A percentile compares a stretch with the other conserved stretches of the same genome.
Evolutionary conservation across 2,888 invertebrate species (phyloP).

Genomic region (Eurytoma californica): DNA sequence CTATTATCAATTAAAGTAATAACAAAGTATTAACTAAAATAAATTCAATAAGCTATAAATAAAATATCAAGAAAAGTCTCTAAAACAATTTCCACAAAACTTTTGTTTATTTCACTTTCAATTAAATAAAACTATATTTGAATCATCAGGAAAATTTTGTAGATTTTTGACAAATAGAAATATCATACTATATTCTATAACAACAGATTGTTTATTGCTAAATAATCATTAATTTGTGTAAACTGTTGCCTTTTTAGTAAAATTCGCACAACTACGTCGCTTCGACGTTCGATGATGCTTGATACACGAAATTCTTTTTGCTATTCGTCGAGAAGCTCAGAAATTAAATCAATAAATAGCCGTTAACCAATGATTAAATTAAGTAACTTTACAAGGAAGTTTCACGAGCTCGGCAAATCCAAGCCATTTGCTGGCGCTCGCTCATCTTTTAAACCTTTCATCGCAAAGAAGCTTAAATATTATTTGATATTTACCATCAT

Average conservation of each 20-base stretch:
- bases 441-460: conserved; percentile 26
- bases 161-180: conserved; percentile 57
- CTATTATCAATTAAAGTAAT: conserved; percentile 30
- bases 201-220: conserved; percentile 60
- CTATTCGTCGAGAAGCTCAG: conserved; percentile 19
- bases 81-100: conserved; percentile 32
- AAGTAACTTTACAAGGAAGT: conserved; percentile 53
- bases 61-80: background rate
- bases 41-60: conserved; percentile 16
- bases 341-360: conserved; percentile 24
- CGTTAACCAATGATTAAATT: conserved; percentile 28
- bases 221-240: conserved; percentile 47
- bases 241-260: conserved; percentile 40
- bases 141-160: conserved; percentile 34
- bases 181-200: conserved; percentile 63
- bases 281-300: conserved; percentile 17
- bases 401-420: conserved; percentile 30
- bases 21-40: conserved; percentile 45
- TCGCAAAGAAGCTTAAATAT: conserved; percentile 43
- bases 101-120: conserved; percentile 35
- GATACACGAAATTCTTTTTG: conserved; percentile 4
- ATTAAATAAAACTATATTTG: conserved; percentile 39
- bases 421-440: conserved; percentile 9
- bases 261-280: conserved; percentile 37
- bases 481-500: conserved; percentile 47